Evolutionary conservation across 2,888 invertebrate species (phyloP), one percentile per base, ranked within the genome.

Genomic region (Ptychoptera contaminata): DNA sequence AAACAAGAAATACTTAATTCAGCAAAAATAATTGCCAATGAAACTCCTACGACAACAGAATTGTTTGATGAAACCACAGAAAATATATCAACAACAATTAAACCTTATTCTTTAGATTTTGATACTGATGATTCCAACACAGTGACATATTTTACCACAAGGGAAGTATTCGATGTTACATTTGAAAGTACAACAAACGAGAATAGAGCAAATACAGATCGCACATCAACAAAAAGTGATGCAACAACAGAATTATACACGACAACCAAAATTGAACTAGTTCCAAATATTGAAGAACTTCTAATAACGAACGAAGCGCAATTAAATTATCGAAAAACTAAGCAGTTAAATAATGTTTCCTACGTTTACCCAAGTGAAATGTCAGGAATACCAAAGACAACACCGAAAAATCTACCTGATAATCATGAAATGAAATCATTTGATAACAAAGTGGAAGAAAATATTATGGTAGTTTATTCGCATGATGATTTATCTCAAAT

Each of bases 301-400:
- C 32, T 11, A 32, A 35, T 16, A 35, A 10, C 11, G 16, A 29
- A 15, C 11, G 12, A 12, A 2, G 15, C 14, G 23, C 16, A 34
- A 2, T 10, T 16, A n/a, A 15, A 32, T 10, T 32, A 35, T 31
- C 16, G 8, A n/a, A 4, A 30, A 30, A 6, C 40, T 8, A 43
- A 38, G n/a, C 8, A n/a, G 1, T 8, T 9, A 15, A n/a, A 32
- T 38, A 38, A 43, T 43, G 11, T 43, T 16, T 32, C 32, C 6
- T 15, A 38, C 2, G 30, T 43, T 3, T 38, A 35, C 8, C 43
- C 43, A 32, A 43, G 37, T 43, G 43, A 43, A 43, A 43, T 43
- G 43, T 43, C 43, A 16, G 43, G 43, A 4, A 37, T 43, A n/a
- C 37, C 38, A 38, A 34, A 43, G 10, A 43, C 43, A 15, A 43